A percentile compares a stretch with the other conserved stretches of the same genome.
Conservation (phyloP, 1,140 invertebrate genomes). For the Metaphire vulgaris region DNA sequence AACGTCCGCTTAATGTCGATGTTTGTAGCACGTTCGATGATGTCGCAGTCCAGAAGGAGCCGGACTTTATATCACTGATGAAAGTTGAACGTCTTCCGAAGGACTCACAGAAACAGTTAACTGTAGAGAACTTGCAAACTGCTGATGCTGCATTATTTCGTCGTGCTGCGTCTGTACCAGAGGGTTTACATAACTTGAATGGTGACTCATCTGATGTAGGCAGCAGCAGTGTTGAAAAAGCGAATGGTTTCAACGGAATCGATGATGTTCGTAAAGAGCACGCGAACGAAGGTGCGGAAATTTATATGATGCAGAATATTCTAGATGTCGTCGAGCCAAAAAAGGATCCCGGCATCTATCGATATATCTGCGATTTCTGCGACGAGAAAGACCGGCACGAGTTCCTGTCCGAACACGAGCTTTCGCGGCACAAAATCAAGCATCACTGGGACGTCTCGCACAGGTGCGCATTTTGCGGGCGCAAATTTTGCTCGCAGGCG, state of each 20-base stretch:
- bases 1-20: background rate
- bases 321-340: background rate
- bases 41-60: background rate
- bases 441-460: background rate
- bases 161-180: background rate
- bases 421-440: background rate
- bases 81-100: background rate
- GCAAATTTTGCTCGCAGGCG: background rate
- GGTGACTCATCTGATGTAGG: background rate
- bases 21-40: background rate
- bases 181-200: too few relatives aligned
- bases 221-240: background rate
- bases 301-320: background rate
- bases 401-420: background rate
- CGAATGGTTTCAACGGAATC: background rate
- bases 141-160: background rate
- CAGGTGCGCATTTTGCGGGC: background rate
- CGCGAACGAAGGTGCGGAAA: background rate
- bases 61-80: background rate
- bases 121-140: background rate
- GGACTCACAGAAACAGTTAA: background rate
- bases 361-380: background rate
- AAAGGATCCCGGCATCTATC: background rate
- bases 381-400: background rate
- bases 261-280: background rate